These are phyloP conservation scores for Polydrusus cervinus DNA, from an alignment of 2,888 invertebrate species.

Conservation along the genomic window DNA sequence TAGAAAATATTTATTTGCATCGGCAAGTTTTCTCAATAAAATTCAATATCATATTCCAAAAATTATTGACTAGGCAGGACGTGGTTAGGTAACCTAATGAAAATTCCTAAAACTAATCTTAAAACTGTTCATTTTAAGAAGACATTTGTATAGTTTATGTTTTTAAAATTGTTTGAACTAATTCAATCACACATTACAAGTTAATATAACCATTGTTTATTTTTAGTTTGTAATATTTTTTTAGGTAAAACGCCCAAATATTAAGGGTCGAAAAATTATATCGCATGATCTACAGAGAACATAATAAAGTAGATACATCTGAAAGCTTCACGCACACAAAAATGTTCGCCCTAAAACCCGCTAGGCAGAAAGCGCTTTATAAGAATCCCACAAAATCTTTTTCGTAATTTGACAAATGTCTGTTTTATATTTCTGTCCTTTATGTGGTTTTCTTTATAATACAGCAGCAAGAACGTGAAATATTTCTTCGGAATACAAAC, in stretches of 20 bases:
- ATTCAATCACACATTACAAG: no score
- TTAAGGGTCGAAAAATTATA: conserved; percentile 5
- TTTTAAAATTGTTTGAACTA: no score
- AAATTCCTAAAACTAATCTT: no score
- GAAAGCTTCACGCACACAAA: conserved; percentile 49
- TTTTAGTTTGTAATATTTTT: no score
- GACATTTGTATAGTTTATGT: no score
- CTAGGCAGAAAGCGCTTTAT: conserved; percentile 48
- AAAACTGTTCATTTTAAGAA: no score
- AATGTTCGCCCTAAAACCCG: conserved; percentile 45
- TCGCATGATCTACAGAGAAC: conserved; percentile 30
- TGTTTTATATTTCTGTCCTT: conserved; percentile 46
- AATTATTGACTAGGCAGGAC: no score
- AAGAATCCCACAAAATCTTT: conserved; percentile 52
- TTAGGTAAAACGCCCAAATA: neutral
- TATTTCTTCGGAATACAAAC: conserved; percentile 35
- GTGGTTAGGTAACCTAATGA: no score
- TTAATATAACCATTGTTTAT: no score
- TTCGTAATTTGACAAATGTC: conserved; percentile 54
- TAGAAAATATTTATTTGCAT: no score
- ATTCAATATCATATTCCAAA: no score
- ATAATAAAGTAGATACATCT: conserved; percentile 42
- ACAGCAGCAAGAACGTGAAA: conserved; percentile 37
- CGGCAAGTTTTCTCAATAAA: no score
- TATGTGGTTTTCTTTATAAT: conserved; percentile 38